Evolutionary conservation across 2,113 vertebrate genomes (phyloP), one percentile per base, ranked within the genome.

Genomic region (Alces alces): DNA sequence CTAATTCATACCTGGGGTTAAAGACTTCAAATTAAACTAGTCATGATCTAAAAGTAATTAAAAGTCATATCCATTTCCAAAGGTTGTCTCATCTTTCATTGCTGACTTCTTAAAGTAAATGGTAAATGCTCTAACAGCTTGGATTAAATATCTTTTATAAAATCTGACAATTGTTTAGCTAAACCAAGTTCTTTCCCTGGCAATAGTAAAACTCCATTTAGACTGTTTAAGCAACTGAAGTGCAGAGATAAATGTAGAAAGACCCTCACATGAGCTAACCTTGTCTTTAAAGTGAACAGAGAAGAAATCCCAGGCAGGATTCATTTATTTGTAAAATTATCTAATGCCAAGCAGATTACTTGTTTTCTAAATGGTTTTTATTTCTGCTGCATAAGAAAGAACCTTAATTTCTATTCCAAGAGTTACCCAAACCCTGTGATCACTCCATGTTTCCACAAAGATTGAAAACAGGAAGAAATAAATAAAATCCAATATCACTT

Each of bases 191-290:
- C n/a, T 97, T 94, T 27, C 76, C 84, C 23, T 45, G 57, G 14
- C 36, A 36, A 80, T 54, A 96, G 45, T 43, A 95, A 95, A 93
- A 33, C 87, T 43, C 73, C n/a, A 13, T 97, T 82, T 61, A 78
- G 87, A 90, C 54, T 97, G 86, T 96, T 97, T 93, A 82, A 43
- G 7, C 55, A 97, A 96, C 64, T 55, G 80, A 98, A 98, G 47
- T 79, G 6, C 7, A 30, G 88, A 76, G 79, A 55, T 82, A 94
- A 96, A 97, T 79, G 16, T 55, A 89, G 2, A 90, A 76, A 85
- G 76, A 86, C 6, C 28, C 57, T 50, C 57, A 78, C 96, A 86
- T 64, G 55, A 43, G 64, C 60, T 89, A 14, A 6, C 50, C 16
- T 43, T 73, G 64, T 79, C 87, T 93, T 28, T 47, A 88, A 93